These are phyloP conservation scores for Pocillopora verrucosa DNA, from an alignment of 64 coral and sea anemone species.

Conservation along the genomic window DNA sequence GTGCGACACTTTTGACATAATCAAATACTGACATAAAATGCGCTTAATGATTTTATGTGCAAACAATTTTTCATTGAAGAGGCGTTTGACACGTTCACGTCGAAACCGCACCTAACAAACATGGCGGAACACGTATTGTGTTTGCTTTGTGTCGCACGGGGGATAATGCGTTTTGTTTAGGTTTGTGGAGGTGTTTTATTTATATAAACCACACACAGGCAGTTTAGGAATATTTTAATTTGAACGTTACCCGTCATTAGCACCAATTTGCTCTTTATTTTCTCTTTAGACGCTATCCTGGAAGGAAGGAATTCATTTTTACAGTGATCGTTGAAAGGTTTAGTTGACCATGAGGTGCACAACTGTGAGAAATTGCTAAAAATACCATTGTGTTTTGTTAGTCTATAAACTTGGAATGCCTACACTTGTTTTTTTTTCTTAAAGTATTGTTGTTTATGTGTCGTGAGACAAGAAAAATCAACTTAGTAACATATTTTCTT, in stretches of 20 bases:
- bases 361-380: no score
- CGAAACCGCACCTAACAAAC: neutral
- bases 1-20: no score
- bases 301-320: neutral
- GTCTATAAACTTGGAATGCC: no score
- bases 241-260: neutral
- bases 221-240: neutral
- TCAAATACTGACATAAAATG: no score
- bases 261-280: neutral
- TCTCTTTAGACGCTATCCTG: neutral
- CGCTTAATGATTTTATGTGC: no score
- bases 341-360: neutral
- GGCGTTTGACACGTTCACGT: neutral
- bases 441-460: no score
- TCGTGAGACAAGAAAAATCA: no score
- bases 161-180: neutral
- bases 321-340: neutral
- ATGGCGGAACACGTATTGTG: neutral
- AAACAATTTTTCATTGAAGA: no score
- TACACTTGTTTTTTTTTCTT: no score
- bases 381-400: no score
- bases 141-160: neutral
- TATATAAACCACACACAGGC: neutral
- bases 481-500: no score
- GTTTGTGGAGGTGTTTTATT: neutral